phyloP scores from a whole-genome alignment of 2,888 invertebrate genomes.

The Megastigmus dorsalis region DNA sequence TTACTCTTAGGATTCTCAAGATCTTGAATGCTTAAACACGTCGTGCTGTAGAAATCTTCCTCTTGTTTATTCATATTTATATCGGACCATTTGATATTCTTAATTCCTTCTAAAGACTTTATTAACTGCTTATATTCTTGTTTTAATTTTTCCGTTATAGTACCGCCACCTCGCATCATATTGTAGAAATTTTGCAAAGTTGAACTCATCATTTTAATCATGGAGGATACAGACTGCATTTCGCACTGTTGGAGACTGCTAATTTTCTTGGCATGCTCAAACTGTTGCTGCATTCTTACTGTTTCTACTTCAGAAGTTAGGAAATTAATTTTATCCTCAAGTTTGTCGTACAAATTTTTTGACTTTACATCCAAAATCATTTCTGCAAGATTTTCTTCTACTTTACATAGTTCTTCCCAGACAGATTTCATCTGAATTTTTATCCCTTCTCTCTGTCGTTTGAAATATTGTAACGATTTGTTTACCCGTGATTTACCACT shows the following conservation, averaged over 20 bases:
- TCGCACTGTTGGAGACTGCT: constrained; percentile 76
- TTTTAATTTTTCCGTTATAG: constrained; percentile 77
- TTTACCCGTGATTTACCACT: constrained; percentile 70
- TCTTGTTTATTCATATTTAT: constrained; percentile 66
- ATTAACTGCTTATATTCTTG: constrained; percentile 78
- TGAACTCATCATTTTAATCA: constrained; percentile 76
- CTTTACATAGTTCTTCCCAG: constrained; percentile 66
- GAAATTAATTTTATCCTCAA: constrained; percentile 60
- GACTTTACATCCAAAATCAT: constrained; percentile 58
- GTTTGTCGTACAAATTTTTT: constrained; percentile 59
- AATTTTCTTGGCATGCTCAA: constrained; percentile 74
- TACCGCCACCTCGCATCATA: constrained; percentile 78
- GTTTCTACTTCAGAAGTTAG: constrained; percentile 64
- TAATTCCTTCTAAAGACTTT: constrained; percentile 78
- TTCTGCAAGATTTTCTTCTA: constrained; percentile 63
- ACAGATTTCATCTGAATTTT: constrained; percentile 63
- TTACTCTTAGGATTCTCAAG: constrained; percentile 62
- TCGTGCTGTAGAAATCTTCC: constrained; percentile 67
- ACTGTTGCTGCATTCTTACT: constrained; percentile 68
- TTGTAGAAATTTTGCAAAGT: constrained; percentile 78
- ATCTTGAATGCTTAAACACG: constrained; percentile 62
- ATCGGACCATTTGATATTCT: constrained; percentile 80
- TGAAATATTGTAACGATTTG: constrained; percentile 69
- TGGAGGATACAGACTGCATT: constrained; percentile 76
- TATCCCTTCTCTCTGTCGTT: constrained; percentile 68